Percentiles rank a stretch among this genome's conserved stretches.
phyloP scores from a whole-genome alignment of 1,140 invertebrate species.

The Drosophila sp. region DNA sequence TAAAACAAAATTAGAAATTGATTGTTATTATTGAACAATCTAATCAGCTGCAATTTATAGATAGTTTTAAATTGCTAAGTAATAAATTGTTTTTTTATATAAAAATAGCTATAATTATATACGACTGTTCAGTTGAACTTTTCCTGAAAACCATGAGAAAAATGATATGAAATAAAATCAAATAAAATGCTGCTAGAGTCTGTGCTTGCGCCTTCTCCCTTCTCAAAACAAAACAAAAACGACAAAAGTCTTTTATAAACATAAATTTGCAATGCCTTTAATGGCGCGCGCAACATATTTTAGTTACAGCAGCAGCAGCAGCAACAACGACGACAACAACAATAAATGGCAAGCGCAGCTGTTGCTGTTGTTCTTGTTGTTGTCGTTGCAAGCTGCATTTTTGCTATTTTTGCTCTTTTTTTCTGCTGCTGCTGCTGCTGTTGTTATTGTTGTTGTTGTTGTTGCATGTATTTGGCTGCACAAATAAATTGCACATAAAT shows the following conservation, averaged over 20 bases:
- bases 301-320: slow-evolving; percentile 48
- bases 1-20: background rate
- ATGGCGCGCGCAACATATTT: slow-evolving; percentile 68
- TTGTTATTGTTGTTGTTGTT: background rate
- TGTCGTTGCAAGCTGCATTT: slow-evolving; percentile 37
- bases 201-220: background rate
- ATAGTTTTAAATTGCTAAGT: background rate
- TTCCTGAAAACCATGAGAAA: slow-evolving; percentile 23
- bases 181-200: slow-evolving; percentile 15
- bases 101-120: background rate
- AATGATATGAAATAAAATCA: slow-evolving; percentile 10
- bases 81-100: background rate
- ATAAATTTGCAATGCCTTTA: slow-evolving; percentile 79
- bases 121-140: background rate
- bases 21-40: background rate
- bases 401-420: slow-evolving; percentile 44
- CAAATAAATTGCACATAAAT: slow-evolving; percentile 83
- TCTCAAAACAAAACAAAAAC: slow-evolving; percentile 42
- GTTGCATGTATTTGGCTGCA: slow-evolving; percentile 64
- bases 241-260: slow-evolving; percentile 70
- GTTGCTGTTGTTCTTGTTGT: slow-evolving; percentile 49
- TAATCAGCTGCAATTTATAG: slow-evolving; percentile 8
- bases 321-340: slow-evolving; percentile 50
- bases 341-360: slow-evolving; percentile 70
- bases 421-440: slow-evolving; percentile 13